phyloP scores from a whole-genome alignment of 2,888 invertebrate species.

The Polydrusus cervinus region DNA sequence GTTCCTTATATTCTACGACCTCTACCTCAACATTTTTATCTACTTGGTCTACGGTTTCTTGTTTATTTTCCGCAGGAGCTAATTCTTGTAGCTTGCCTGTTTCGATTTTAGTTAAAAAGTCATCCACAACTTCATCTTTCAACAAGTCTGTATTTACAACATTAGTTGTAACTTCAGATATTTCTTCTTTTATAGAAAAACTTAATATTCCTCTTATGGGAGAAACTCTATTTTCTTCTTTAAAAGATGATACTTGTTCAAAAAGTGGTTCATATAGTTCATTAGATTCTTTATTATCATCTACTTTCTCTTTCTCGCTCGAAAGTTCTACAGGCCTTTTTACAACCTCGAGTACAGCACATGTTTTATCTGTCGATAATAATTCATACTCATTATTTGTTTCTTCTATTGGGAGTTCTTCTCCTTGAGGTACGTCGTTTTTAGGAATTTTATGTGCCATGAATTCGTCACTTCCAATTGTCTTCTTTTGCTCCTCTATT shows the following conservation, averaged over 20 bases:
- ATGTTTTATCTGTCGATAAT: too few species aligned
- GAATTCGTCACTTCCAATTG: not conserved
- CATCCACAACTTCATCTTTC: not conserved
- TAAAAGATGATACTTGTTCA: not conserved
- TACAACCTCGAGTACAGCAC: constrained; percentile 53
- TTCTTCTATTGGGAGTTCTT: not conserved
- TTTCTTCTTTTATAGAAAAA: not conserved
- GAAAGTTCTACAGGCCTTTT: constrained; percentile 36
- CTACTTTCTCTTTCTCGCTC: not conserved
- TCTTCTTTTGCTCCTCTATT: constrained; percentile 33
- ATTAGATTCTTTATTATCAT: not conserved
- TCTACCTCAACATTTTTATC: not conserved
- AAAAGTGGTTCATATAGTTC: not conserved
- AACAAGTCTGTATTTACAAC: not conserved
- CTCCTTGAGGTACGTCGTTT: not conserved
- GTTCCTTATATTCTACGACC: constrained; percentile 33
- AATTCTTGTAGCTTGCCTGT: not conserved
- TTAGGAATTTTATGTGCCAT: not conserved
- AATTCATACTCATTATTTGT: too few species aligned
- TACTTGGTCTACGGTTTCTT: not conserved
- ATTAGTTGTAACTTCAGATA: not conserved
- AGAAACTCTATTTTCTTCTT: not conserved
- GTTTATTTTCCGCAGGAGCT: not conserved
- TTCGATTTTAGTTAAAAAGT: not conserved
- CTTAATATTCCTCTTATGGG: not conserved